These are phyloP conservation scores for Mycteria americana DNA, from an alignment of 2,797 vertebrate species.

Conservation along the genomic window DNA sequence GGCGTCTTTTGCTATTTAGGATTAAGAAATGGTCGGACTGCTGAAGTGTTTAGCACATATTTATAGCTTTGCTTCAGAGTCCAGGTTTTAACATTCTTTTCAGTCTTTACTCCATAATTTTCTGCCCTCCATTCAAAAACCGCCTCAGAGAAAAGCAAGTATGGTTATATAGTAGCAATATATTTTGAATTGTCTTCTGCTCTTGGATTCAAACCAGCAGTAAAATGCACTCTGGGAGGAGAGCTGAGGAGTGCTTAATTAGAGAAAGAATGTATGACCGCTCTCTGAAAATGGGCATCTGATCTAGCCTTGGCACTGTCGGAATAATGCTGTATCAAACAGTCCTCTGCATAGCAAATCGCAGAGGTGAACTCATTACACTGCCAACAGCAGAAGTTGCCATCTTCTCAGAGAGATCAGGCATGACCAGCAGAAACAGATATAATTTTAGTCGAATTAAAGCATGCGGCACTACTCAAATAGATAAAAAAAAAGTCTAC, in stretches of 20 bases:
- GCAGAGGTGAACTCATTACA: constrained; percentile 50
- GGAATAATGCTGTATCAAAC: constrained; percentile 38
- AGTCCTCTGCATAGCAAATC: constrained; percentile 22
- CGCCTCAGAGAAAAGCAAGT: background rate
- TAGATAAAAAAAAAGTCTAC: background rate
- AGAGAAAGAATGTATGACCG: constrained; percentile 48
- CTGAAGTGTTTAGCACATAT: background rate
- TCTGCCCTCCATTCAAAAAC: constrained; percentile 34
- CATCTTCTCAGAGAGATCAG: constrained; percentile 45
- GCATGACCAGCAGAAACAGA: constrained; percentile 50
- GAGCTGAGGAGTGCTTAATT: constrained; percentile 64
- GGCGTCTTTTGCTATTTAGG: background rate
- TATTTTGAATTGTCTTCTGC: constrained; percentile 49
- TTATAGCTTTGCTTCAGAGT: background rate
- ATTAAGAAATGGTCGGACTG: background rate
- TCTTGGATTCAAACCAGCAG: constrained; percentile 51
- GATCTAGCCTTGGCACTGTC: constrained; percentile 52
- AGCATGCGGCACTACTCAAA: background rate
- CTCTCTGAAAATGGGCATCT: constrained; percentile 50
- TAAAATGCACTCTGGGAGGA: constrained; percentile 35
- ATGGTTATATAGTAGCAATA: constrained; percentile 6
- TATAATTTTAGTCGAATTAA: constrained; percentile 39
- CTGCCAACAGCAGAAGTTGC: constrained; percentile 32
- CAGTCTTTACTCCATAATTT: background rate
- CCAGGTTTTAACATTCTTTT: background rate